These are phyloP conservation scores for Cyprinodon tularosa DNA, from an alignment of 2,113 vertebrate species.

Conservation along the genomic window DNA sequence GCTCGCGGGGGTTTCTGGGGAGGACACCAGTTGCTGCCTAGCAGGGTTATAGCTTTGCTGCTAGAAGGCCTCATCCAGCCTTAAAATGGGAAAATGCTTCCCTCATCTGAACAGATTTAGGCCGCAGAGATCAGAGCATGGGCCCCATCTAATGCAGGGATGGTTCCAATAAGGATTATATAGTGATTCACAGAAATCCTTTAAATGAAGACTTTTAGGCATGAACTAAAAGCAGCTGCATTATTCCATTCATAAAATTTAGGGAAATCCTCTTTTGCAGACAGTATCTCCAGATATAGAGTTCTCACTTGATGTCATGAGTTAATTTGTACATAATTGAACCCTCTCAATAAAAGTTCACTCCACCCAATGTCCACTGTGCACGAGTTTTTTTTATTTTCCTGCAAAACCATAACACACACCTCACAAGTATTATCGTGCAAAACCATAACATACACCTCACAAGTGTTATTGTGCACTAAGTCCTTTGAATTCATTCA, in stretches of 20 bases:
- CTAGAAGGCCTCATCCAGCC: constrained; percentile 64
- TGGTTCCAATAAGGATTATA: background rate
- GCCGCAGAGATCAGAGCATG: constrained; percentile 20
- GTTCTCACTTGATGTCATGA: background rate
- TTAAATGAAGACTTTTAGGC: background rate
- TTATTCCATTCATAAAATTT: background rate
- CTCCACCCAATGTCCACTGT: background rate
- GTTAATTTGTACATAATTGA: background rate
- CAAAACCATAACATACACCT: background rate
- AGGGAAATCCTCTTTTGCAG: background rate
- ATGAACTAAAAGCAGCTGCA: background rate
- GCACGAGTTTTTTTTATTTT: background rate
- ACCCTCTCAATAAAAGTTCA: background rate
- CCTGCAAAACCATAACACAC: background rate
- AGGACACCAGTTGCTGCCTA: constrained; percentile 73
- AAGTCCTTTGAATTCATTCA: background rate
- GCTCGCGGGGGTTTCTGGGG: constrained; percentile 65
- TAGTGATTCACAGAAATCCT: background rate
- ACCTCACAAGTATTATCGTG: background rate
- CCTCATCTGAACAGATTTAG: constrained; percentile 74
- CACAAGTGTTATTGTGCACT: background rate
- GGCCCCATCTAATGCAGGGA: constrained; percentile 4
- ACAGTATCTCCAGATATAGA: background rate
- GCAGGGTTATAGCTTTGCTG: constrained; percentile 73
- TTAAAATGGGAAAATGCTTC: constrained; percentile 76